Percentiles rank a stretch among this genome's conserved stretches.
Evolutionary conservation across 2,113 vertebrate species (phyloP).

Genomic region (Pollimyrus isidori): DNA sequence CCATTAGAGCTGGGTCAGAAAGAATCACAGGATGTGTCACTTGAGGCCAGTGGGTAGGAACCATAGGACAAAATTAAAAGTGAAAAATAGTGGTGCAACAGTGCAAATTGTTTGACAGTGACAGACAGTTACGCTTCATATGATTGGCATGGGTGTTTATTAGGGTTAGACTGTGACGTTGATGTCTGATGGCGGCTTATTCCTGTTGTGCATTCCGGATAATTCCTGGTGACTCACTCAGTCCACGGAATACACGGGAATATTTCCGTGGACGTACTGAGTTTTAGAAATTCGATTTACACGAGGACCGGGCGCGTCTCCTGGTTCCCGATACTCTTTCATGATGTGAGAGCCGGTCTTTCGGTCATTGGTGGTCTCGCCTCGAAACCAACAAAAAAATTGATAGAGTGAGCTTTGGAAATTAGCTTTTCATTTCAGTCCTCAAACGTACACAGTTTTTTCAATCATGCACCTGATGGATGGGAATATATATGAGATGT

Average conservation of each 20-base stretch:
- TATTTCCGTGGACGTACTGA: neutral
- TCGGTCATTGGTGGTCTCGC: neutral
- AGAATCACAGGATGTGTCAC: constrained; percentile 51
- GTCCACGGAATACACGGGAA: neutral
- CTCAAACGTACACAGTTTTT: neutral
- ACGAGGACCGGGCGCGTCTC: neutral
- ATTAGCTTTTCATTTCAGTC: neutral
- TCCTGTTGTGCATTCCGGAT: neutral
- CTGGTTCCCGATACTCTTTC: neutral
- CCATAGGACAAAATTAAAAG: neutral
- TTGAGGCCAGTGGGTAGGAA: constrained; percentile 36
- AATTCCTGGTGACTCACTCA: neutral
- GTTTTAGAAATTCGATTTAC: neutral
- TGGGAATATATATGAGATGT: neutral
- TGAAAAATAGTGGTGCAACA: neutral
- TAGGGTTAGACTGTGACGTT: neutral
- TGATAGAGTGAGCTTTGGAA: neutral
- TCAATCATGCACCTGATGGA: neutral
- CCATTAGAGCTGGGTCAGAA: constrained; percentile 59
- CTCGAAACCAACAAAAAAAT: neutral
- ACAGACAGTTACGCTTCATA: neutral
- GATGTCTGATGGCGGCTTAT: neutral
- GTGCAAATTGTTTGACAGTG: neutral
- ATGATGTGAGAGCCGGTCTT: neutral
- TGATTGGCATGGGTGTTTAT: neutral